A percentile compares a stretch with the other conserved stretches of the same genome.
Evolutionary conservation across 2,113 vertebrate species (phyloP).

Genomic region (Phylloscopus trochiloides): DNA sequence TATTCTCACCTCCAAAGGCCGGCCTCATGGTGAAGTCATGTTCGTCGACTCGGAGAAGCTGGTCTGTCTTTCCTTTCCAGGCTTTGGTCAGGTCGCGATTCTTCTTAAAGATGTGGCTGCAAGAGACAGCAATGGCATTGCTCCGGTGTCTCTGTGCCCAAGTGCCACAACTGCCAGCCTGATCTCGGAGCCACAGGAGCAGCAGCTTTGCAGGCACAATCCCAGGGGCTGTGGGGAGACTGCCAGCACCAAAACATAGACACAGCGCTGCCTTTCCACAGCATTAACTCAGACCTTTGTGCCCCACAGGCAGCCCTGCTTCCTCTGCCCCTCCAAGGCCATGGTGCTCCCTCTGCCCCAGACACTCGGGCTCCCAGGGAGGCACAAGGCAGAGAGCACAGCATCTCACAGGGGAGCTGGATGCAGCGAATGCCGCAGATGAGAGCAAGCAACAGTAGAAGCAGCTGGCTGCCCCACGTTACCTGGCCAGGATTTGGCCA

Average conservation of each 20-base stretch:
- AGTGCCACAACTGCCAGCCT: not conserved
- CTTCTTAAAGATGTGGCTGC: constrained; percentile 84
- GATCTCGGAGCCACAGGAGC: fast-evolving
- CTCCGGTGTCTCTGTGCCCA: fast-evolving
- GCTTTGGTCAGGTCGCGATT: constrained; percentile 83
- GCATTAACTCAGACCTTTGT: not conserved
- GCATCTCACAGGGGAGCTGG: not conserved
- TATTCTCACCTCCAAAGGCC: constrained; percentile 88
- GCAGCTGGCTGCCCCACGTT: not conserved
- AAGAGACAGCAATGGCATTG: not conserved
- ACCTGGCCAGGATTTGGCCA: not conserved
- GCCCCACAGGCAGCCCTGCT: not conserved
- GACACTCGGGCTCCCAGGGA: fast-evolving
- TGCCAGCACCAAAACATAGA: not conserved
- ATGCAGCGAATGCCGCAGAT: not conserved
- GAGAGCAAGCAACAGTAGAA: not conserved
- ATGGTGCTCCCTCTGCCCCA: not conserved
- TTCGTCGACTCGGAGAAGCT: constrained; percentile 86
- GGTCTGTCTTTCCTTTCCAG: constrained; percentile 78
- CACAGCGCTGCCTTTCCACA: not conserved
- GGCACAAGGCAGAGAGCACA: fast-evolving
- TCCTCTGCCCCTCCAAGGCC: not conserved
- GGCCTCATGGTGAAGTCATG: constrained; percentile 96
- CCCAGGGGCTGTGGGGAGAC: not conserved
- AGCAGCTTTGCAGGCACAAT: not conserved